These are phyloP conservation scores for Halocynthia aurantium DNA, from an alignment of 23 tunicate species.

Conservation along the genomic window DNA sequence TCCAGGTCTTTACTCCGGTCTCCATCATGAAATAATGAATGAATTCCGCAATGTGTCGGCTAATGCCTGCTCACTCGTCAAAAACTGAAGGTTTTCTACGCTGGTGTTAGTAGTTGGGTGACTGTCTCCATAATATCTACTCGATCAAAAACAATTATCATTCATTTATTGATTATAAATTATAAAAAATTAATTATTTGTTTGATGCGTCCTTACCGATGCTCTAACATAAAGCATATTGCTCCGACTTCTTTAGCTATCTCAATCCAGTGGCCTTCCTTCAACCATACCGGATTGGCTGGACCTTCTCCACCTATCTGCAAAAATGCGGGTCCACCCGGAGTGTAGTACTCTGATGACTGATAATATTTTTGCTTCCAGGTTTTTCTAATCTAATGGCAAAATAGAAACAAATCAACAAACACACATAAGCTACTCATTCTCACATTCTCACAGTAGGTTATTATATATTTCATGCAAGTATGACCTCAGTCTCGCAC, in stretches of 20 bases:
- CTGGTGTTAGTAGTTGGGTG: slow-evolving; percentile 71
- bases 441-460: too few relatives aligned
- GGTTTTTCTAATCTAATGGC: slow-evolving; percentile 1
- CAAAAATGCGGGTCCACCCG: slow-evolving; percentile 70
- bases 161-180: neutral
- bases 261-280: slow-evolving; percentile 73
- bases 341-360: slow-evolving; percentile 5
- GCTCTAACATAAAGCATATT: slow-evolving; percentile 52
- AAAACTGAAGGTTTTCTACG: slow-evolving; percentile 29
- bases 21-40: slow-evolving; percentile 33
- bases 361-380: slow-evolving; percentile 58
- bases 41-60: slow-evolving; percentile 69
- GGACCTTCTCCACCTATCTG: slow-evolving; percentile 88
- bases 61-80: slow-evolving; percentile 84
- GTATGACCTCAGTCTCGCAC: too few relatives aligned
- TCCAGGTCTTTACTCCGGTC: slow-evolving; percentile 48
- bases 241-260: slow-evolving; percentile 71
- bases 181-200: neutral
- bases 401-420: neutral
- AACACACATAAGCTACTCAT: neutral
- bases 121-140: slow-evolving; percentile 61
- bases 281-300: slow-evolving; percentile 56
- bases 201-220: slow-evolving; percentile 26
- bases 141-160: too few relatives aligned
- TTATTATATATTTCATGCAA: too few relatives aligned